These are phyloP conservation scores for Ectobius pallidus DNA, from an alignment of 2,888 invertebrate species.

Conservation along the genomic window DNA sequence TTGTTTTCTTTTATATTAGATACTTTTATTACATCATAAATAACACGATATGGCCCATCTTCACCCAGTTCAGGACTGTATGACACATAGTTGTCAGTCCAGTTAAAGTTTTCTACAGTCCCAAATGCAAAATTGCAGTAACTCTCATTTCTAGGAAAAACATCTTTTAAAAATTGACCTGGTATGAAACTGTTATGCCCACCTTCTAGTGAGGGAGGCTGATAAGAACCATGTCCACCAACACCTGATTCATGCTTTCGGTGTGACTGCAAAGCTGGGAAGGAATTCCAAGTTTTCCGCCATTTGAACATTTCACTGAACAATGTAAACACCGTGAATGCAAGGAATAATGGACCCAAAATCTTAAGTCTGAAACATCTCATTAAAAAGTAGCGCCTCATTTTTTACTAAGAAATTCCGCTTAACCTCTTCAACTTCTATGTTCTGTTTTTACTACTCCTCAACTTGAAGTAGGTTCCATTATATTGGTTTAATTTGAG, in stretches of 20 bases:
- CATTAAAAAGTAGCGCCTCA: conserved; percentile 15
- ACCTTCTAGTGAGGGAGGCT: background rate
- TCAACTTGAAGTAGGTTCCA: too few relatives aligned
- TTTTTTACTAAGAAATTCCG: background rate
- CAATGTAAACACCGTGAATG: conserved; percentile 13
- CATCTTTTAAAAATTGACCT: conserved; percentile 49
- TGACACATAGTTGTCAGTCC: conserved; percentile 57
- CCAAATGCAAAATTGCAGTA: conserved; percentile 68
- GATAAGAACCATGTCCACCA: background rate
- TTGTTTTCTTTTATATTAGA: conserved; percentile 49
- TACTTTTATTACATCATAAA: conserved; percentile 65
- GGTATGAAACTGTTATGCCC: conserved; percentile 38
- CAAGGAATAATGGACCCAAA: conserved; percentile 17
- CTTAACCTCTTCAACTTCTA: background rate
- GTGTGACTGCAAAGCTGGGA: background rate
- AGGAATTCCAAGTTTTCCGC: background rate
- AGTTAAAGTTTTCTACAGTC: conserved; percentile 61
- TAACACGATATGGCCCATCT: conserved; percentile 64
- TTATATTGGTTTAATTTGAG: too few relatives aligned
- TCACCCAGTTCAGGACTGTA: conserved; percentile 65
- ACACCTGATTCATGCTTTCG: background rate
- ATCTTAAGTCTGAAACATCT: conserved; percentile 16
- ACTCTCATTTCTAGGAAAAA: conserved; percentile 55
- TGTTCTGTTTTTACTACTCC: too few relatives aligned
- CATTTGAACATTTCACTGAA: conserved; percentile 28